Conservation (phyloP, 1,140 invertebrate species). For the Battus philenor region DNA sequence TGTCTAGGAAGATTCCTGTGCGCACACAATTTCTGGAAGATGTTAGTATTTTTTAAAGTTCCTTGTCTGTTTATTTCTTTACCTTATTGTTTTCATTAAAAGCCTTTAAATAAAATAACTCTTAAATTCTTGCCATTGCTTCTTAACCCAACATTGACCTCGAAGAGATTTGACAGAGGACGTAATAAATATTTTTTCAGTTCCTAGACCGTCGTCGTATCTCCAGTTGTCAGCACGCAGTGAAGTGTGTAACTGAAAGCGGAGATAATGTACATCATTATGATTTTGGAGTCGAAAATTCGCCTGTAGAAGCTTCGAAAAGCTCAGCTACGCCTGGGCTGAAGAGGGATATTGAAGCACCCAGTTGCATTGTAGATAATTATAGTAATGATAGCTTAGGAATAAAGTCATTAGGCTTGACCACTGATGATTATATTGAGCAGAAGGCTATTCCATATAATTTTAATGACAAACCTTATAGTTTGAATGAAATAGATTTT, state of each 20-base stretch:
- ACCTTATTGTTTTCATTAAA: neutral
- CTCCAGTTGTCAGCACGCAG: conserved; percentile 51
- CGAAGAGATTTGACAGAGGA: conserved; percentile 15
- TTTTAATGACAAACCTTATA: conserved; percentile 38
- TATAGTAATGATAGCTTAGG: conserved; percentile 28
- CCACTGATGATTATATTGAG: conserved; percentile 62
- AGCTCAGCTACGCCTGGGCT: conserved; percentile 19
- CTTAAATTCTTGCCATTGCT: neutral
- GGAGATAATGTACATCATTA: conserved; percentile 47
- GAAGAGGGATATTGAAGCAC: conserved; percentile 19
- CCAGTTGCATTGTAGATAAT: conserved; percentile 24
- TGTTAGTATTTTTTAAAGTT: conserved; percentile 52
- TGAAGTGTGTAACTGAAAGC: conserved; percentile 36
- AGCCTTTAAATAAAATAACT: neutral
- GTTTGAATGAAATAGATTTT: conserved; percentile 58
- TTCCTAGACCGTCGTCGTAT: conserved; percentile 56
- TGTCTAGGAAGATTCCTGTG: conserved; percentile 61
- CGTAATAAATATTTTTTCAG: conserved; percentile 39
- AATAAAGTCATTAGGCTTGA: conserved; percentile 43
- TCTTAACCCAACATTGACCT: too few species aligned
- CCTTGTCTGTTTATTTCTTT: neutral
- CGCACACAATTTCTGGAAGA: conserved; percentile 69
- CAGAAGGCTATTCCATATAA: conserved; percentile 25
- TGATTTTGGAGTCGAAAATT: conserved; percentile 30
- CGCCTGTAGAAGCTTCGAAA: conserved; percentile 21